Evolutionary conservation across 1,140 invertebrate genomes (phyloP).

Genomic region (Temnothorax nylanderi): DNA sequence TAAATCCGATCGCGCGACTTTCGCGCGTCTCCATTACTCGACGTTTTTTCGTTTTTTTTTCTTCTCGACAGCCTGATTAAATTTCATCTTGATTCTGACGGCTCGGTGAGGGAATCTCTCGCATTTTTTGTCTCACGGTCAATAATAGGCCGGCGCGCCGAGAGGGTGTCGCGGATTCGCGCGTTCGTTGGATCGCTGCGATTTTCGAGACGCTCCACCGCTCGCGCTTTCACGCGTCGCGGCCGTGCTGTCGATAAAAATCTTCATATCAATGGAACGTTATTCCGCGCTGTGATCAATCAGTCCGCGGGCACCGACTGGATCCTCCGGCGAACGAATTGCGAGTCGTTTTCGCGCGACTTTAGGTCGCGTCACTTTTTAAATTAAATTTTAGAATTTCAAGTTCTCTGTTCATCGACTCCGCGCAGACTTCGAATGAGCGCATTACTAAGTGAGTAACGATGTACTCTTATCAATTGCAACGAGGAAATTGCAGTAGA

Average conservation of each 20-base stretch:
- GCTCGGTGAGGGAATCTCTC: neutral
- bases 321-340: neutral
- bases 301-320: neutral
- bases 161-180: neutral
- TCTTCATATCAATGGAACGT: slow-evolving; percentile 27
- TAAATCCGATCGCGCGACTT: slow-evolving; percentile 17
- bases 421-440: slow-evolving; percentile 32
- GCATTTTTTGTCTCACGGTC: slow-evolving; percentile 1
- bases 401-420: slow-evolving; percentile 38
- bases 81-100: neutral
- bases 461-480: slow-evolving; percentile 17
- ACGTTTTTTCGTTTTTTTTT: too few relatives aligned
- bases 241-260: slow-evolving; percentile 20
- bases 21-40: neutral
- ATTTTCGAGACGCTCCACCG: neutral
- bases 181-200: neutral
- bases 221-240: neutral
- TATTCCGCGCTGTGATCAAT: slow-evolving; percentile 23
- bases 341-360: neutral
- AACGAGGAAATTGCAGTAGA: neutral
- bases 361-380: slow-evolving; percentile 29
- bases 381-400: slow-evolving; percentile 38
- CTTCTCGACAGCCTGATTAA: neutral
- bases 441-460: slow-evolving; percentile 51
- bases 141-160: slow-evolving; percentile 10